Base-by-base conservation (phyloP, 64 coral and sea anemone genomes). In the Acropora yongei region DNA sequence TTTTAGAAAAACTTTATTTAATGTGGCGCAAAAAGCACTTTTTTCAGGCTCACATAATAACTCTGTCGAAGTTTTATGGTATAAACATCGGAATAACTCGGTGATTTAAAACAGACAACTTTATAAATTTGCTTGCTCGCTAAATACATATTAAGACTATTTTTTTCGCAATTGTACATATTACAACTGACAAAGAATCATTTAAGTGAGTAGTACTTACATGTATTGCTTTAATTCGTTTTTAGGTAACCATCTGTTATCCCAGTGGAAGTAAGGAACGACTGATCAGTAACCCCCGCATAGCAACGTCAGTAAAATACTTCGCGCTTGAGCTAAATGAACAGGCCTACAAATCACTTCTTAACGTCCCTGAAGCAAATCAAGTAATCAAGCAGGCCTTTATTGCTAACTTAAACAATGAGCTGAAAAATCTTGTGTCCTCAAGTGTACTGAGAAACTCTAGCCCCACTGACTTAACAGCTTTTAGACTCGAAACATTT, bases 261-360 rank as follows among this genome's bases (percentile, higher is more conserved):
- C 82, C 51, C 16, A 86, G 82, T 86, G 82, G 58, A 86, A 66
- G 9, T 63, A 86, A 68, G 82, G 57, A 67, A 86, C 43, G 68
- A 60, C 8, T 86, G 19, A 61, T 86, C 49, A 86, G 71, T 42
- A 68, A 86, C 58, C 58, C 82, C 51, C 43, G 11, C 19, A 68
- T 86, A 66, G 90, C 90, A 79, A 73, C 69, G 12, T 6, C 87
- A n/a, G 90, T 86, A 44, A 91, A 92, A 55, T 92, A 78, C 71
- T 83, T 86, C n/a, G 90, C 82, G 6, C 63, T 82, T 43, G 89
- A 47, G 61, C 78, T 82, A 49, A 82, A 82, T 49, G 46, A 91
- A 51, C 77, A 65, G 30, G 89, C 89, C 45, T 83, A 44, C 44
- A 72, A 80, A 69, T 57, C 89, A 76, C 51, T 86, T 45, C 1